Conservation (phyloP, 2,113 vertebrate genomes). For the Barnardius zonarius region DNA sequence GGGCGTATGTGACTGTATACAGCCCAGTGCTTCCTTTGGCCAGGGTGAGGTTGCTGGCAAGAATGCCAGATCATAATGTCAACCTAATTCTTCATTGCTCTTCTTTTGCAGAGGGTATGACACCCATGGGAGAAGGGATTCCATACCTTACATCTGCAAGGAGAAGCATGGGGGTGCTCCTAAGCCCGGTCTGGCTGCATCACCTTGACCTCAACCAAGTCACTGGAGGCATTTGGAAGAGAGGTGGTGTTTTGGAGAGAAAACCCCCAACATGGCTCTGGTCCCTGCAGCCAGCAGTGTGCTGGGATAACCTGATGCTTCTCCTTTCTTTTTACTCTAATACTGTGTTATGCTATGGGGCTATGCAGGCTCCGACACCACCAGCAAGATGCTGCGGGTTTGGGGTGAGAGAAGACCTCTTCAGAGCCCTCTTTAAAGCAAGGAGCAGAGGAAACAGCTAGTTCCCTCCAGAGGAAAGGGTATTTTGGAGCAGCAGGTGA, state of each 20-base stretch:
- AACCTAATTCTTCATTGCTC: neutral
- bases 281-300: neutral
- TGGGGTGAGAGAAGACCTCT: neutral
- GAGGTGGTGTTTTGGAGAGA: neutral
- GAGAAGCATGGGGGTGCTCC: neutral
- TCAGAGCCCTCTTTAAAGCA: neutral
- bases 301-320: neutral
- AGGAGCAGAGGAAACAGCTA: neutral
- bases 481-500: neutral
- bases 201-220: rapidly evolving
- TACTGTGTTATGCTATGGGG: rapidly evolving
- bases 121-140: neutral
- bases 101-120: neutral
- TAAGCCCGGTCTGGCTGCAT: neutral
- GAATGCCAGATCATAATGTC: neutral
- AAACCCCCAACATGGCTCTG: neutral
- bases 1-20: neutral
- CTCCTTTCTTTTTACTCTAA: neutral
- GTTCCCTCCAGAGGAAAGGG: neutral
- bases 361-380: rapidly evolving
- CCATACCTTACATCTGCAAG: neutral
- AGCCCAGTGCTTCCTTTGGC: neutral
- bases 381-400: neutral
- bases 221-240: neutral
- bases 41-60: neutral